Base-by-base conservation (phyloP, 2,113 vertebrate species). In the Callionymus lyra region DNA sequence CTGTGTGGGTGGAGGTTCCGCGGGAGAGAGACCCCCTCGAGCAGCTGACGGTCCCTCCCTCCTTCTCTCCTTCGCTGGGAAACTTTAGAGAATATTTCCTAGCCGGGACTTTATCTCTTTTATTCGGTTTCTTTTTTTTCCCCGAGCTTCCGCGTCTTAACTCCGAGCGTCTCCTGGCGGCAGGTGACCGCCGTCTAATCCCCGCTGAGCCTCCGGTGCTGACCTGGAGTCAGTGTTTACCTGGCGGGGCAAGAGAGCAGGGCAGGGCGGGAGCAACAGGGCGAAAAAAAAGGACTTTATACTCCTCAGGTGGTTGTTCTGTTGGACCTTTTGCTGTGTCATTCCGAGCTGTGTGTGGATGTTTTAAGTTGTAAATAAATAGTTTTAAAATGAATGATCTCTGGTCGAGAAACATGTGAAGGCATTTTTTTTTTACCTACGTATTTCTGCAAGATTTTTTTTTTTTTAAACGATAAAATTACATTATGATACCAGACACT, bases 131-230 rank as follows among this genome's bases (percentile, higher is more conserved):
- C 16, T 47, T 50, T 56, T 35, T n/a, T n/a, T n/a, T 55, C 36
- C 6, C 10, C 13, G 10, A 4, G 12, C 13, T 41, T 13, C 17
- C 19, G 18, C 18, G 18, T 63, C 49, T 58, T 63, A 57, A 67
- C 45, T 66, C 59, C 60, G 2, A 13, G 34, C 56, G 1, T 57
- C 60, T 52, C 44, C 41, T 32, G 54, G 37, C 52, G 37, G 50
- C 66, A 81, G 80, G 82, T 82, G 69, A 77, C 71, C 49, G 57
- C 37, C 19, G 12, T 40, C 44, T 79, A 81, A 78, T 79, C 79
- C 68, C 6, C 41, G 1, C 41, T 72, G 70, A 78, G 73, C 75
- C 62, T 37, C 18, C 44, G 18, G n/a, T 59, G 10, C 63, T 46
- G 64, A 68, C 61, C 67, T 71, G 60, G 53, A 63, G 56, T 67